phyloP scores from a whole-genome alignment of 2,888 invertebrate genomes.

The Macaria notata region DNA sequence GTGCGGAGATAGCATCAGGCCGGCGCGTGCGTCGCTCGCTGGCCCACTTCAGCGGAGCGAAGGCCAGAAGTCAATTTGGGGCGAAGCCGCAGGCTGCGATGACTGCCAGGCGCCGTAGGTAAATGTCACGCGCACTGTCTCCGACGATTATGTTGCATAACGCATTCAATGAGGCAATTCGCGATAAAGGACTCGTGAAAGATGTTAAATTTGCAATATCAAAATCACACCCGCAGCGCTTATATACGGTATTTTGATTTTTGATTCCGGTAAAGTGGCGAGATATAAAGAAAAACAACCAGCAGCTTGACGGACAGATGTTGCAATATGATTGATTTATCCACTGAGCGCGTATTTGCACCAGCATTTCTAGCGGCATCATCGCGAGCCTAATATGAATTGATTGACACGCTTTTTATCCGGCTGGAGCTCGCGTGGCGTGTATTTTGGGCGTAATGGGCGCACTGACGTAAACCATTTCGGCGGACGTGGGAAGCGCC shows the following conservation, averaged over 20 bases:
- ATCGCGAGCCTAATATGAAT: constrained; percentile 59
- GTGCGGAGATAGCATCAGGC: constrained; percentile 38
- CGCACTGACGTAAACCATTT: constrained; percentile 74
- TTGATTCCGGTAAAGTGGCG: constrained; percentile 11
- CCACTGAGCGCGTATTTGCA: constrained; percentile 36
- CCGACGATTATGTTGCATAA: constrained; percentile 57
- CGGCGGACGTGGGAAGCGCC: constrained; percentile 63
- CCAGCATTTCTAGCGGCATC: constrained; percentile 49
- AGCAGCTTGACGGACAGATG: constrained; percentile 22
- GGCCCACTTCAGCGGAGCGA: constrained; percentile 59
- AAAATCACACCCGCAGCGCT: constrained; percentile 9
- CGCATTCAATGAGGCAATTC: constrained; percentile 31
- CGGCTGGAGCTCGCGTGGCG: constrained; percentile 57
- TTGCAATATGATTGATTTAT: constrained; percentile 40
- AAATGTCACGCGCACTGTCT: constrained; percentile 69
- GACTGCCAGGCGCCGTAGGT: constrained; percentile 49
- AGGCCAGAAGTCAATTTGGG: constrained; percentile 70
- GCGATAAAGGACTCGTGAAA: constrained; percentile 37
- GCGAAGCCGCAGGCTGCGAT: constrained; percentile 59
- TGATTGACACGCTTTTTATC: constrained; percentile 74
- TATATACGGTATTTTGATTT: constrained; percentile 2
- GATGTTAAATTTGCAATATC: constrained; percentile 22
- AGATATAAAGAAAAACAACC: constrained; percentile 23
- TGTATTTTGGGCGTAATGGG: constrained; percentile 70
- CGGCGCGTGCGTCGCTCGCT: constrained; percentile 41